Evolutionary conservation across 2,113 vertebrate species (phyloP).

Genomic region (Octodon degus): DNA sequence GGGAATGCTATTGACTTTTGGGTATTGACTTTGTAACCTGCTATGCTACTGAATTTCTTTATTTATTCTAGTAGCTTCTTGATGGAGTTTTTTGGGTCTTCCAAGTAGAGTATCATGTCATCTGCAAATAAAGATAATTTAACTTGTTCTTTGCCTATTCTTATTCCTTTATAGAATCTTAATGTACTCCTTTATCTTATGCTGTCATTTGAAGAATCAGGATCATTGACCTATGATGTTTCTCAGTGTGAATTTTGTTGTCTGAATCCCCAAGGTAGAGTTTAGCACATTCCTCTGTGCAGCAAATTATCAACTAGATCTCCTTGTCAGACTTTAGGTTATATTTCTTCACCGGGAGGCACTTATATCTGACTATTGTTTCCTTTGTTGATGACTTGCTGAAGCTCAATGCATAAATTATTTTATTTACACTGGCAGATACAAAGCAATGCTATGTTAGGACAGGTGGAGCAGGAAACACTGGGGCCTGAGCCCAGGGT

Average conservation of each 20-base stretch:
- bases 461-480: not conserved
- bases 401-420: not conserved
- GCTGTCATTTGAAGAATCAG: not conserved
- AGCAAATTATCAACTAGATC: not conserved
- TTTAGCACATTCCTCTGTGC: not conserved
- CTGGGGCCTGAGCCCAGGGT: not conserved
- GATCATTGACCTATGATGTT: not conserved
- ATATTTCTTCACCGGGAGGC: not conserved
- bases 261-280: not conserved
- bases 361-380: not conserved
- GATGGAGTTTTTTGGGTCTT: too few relatives aligned
- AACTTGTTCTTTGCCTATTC: too few relatives aligned
- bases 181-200: not conserved
- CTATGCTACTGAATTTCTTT: too few relatives aligned
- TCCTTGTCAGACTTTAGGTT: not conserved
- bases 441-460: not conserved
- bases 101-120: too few relatives aligned
- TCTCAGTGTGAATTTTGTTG: not conserved
- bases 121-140: too few relatives aligned
- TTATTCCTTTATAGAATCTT: too few relatives aligned
- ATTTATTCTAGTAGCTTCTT: too few relatives aligned
- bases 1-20: too few relatives aligned
- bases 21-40: too few relatives aligned
- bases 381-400: not conserved
- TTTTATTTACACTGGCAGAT: conserved; percentile 19